phyloP scores from a whole-genome alignment of 1,140 invertebrate genomes.

The Reticulitermes speratus region DNA sequence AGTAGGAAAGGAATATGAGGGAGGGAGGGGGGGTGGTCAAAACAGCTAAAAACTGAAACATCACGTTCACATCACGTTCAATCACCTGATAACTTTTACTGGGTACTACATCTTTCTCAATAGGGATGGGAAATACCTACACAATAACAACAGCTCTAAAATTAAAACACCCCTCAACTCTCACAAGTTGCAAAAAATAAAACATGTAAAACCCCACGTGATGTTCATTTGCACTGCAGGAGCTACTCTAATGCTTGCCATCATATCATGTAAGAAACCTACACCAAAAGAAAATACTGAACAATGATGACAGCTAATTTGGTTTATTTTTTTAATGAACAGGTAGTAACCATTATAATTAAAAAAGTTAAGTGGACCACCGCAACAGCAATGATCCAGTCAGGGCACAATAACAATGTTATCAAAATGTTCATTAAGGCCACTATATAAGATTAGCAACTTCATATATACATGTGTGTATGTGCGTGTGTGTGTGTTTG shows the following conservation, averaged over 20 bases:
- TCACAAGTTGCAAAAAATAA: constrained; percentile 8
- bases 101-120: neutral
- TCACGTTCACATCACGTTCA: neutral
- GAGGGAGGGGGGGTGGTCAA: neutral
- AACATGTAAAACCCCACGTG: constrained; percentile 1
- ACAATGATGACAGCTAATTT: constrained; percentile 9
- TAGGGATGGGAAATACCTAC: neutral
- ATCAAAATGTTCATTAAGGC: constrained; percentile 33
- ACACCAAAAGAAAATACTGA: constrained; percentile 26
- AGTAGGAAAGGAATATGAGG: neutral
- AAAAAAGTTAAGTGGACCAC: constrained; percentile 8
- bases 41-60: neutral
- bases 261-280: constrained; percentile 21
- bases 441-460: constrained; percentile 33
- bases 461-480: constrained; percentile 22
- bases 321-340: constrained; percentile 20
- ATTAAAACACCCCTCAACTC: constrained; percentile 10
- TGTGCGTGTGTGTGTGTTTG: neutral
- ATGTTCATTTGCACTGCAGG: constrained; percentile 30
- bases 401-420: constrained; percentile 29
- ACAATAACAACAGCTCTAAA: neutral
- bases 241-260: constrained; percentile 28
- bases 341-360: constrained; percentile 11
- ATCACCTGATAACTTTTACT: neutral
- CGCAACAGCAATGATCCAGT: neutral